Conservation (phyloP, 2,113 vertebrate species). For the Pteruthius melanotis region DNA sequence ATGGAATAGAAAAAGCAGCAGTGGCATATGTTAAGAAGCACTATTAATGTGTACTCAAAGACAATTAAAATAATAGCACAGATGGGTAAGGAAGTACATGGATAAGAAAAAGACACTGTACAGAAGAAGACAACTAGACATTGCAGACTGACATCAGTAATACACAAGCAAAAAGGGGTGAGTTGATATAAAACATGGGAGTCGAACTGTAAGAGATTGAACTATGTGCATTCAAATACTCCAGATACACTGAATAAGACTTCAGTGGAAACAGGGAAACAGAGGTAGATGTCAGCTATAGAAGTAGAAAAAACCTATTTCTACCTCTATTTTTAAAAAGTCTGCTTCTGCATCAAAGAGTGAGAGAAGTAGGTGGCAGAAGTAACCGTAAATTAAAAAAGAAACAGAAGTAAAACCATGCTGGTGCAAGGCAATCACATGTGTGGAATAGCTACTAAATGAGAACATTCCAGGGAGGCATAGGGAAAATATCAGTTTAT, state of each 20-base stretch:
- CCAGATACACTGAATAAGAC: not conserved
- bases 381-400: not conserved
- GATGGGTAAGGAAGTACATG: conserved; percentile 39
- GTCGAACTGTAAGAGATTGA: not conserved
- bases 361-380: not conserved
- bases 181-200: not conserved
- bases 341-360: not conserved
- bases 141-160: not conserved
- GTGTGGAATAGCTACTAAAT: not conserved
- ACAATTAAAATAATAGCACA: conserved; percentile 24
- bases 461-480: not conserved
- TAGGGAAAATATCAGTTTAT: not conserved
- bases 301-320: not conserved
- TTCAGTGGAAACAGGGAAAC: not conserved
- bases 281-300: not conserved
- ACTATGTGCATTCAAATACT: not conserved
- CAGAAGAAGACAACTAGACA: conserved; percentile 14
- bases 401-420: not conserved
- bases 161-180: not conserved
- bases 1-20: not conserved
- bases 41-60: not conserved
- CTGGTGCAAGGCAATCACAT: not conserved
- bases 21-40: not conserved
- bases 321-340: not conserved
- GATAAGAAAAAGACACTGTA: not conserved